Conservation (phyloP, 1,140 invertebrate species). For the Stegodyphus dumicola region DNA sequence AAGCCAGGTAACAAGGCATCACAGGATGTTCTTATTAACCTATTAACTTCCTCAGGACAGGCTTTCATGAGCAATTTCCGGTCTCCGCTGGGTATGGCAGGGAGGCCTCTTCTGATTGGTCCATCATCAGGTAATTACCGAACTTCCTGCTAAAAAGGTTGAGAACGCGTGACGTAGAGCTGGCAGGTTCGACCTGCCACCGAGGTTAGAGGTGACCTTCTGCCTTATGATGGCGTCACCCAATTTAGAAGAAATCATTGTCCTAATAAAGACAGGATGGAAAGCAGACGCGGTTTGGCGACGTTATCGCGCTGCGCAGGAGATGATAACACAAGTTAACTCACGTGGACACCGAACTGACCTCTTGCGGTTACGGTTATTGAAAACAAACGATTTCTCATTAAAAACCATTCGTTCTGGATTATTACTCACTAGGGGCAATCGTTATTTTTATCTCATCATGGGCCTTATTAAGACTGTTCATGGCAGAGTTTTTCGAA, state of each 20-base stretch:
- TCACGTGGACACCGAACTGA: too few species aligned
- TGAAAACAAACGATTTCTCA: too few species aligned
- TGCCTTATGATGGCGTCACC: constrained; percentile 25
- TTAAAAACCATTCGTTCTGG: too few species aligned
- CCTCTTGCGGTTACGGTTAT: too few species aligned
- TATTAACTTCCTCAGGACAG: constrained; percentile 33
- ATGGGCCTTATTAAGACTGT: too few species aligned
- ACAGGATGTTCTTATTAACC: constrained; percentile 60
- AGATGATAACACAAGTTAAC: too few species aligned
- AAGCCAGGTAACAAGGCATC: constrained; percentile 36
- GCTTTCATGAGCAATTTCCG: constrained; percentile 53
- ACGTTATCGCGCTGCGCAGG: constrained; percentile 6
- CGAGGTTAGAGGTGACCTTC: constrained; percentile 43
- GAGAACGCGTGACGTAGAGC: constrained; percentile 14
- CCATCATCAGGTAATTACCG: constrained; percentile 59
- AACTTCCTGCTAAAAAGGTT: constrained; percentile 47
- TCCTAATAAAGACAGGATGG: background rate
- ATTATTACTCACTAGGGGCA: too few species aligned
- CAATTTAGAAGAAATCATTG: constrained; percentile 35
- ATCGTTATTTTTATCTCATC: too few species aligned
- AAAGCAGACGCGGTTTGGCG: constrained; percentile 6
- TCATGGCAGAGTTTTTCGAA: too few species aligned
- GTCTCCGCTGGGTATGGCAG: constrained; percentile 10
- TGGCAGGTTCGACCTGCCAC: constrained; percentile 47
- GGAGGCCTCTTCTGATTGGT: constrained; percentile 21